A percentile compares a stretch with the other conserved stretches of the same genome.
These are phyloP conservation scores for Oxystoma pomonae DNA, from an alignment of 2,888 invertebrate genomes.

Conservation along the genomic window DNA sequence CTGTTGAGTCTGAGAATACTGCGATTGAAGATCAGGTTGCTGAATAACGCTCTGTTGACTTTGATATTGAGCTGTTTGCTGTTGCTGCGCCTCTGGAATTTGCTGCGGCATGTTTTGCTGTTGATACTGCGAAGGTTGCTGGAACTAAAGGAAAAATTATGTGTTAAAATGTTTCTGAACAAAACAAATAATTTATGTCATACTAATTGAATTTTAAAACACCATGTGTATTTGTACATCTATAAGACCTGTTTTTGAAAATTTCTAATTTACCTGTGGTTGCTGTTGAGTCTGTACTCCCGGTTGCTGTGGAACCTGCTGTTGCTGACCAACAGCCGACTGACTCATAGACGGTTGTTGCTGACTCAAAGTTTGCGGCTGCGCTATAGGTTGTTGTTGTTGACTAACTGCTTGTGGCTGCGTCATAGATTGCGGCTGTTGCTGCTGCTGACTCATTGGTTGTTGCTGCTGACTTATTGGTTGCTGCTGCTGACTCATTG, in stretches of 20 bases:
- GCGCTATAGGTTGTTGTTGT: conserved; percentile 24
- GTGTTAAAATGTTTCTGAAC: too few species aligned
- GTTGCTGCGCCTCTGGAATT: conserved; percentile 10
- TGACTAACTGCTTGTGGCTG: conserved; percentile 26
- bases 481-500: conserved; percentile 27
- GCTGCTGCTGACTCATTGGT: conserved; percentile 19
- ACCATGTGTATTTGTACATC: too few species aligned
- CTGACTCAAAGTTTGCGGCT: conserved; percentile 22
- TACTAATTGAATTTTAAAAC: too few species aligned
- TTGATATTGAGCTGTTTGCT: conserved; percentile 37
- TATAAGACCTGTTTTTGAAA: too few species aligned
- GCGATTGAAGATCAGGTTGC: conserved; percentile 18
- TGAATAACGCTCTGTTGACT: conserved; percentile 15
- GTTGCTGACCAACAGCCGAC: not conserved
- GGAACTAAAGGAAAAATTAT: not conserved
- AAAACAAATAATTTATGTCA: too few species aligned
- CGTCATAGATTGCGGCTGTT: conserved; percentile 32
- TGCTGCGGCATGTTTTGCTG: conserved; percentile 11
- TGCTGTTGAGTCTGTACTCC: conserved; percentile 53
- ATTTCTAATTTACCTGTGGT: too few species aligned
- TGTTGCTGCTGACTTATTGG: conserved; percentile 12
- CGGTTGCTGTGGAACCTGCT: conserved; percentile 41
- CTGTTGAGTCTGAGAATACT: conserved; percentile 14
- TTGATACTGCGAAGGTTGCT: conserved; percentile 21
- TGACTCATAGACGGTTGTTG: conserved; percentile 25